These are phyloP conservation scores for Acrobasis suavella DNA, from an alignment of 2,888 invertebrate genomes.

Conservation along the genomic window DNA sequence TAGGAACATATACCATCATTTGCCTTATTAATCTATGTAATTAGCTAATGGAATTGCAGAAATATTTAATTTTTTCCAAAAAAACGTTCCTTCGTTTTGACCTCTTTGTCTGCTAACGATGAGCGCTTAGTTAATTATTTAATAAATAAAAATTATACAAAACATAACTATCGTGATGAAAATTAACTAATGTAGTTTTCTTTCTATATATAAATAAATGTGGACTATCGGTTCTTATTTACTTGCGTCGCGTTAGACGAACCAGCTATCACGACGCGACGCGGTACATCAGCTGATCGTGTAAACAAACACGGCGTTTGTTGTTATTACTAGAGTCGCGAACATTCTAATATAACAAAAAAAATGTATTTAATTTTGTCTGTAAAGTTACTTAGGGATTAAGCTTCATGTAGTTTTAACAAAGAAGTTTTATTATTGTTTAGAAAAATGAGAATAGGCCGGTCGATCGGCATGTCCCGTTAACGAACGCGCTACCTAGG, in stretches of 20 bases:
- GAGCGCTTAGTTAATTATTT: conserved; percentile 2
- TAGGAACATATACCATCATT: neutral
- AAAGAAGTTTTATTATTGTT: conserved; percentile 69
- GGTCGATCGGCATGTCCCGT: conserved; percentile 79
- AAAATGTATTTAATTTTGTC: neutral
- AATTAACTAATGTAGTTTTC: conserved; percentile 22
- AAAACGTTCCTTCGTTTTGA: neutral
- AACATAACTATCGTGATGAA: neutral
- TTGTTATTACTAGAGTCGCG: conserved; percentile 24
- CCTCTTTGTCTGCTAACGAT: neutral
- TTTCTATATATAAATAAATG: neutral
- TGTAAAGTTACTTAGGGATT: conserved; percentile 21
- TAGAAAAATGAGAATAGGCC: conserved; percentile 79
- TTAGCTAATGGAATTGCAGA: neutral
- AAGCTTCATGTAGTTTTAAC: conserved; percentile 47
- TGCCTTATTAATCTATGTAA: neutral
- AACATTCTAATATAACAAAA: neutral
- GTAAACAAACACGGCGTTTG: conserved; percentile 63
- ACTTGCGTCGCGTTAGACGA: conserved; percentile 21
- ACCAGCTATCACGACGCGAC: conserved; percentile 37
- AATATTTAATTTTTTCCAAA: neutral
- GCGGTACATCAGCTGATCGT: conserved; percentile 67
- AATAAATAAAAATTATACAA: conserved; percentile 2
- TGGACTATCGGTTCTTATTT: neutral
- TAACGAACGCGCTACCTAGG: conserved; percentile 75